Evolutionary conservation across 1,140 invertebrate genomes (phyloP), one percentile per base, ranked within the genome.

Genomic region (Sinonovacula constricta): DNA sequence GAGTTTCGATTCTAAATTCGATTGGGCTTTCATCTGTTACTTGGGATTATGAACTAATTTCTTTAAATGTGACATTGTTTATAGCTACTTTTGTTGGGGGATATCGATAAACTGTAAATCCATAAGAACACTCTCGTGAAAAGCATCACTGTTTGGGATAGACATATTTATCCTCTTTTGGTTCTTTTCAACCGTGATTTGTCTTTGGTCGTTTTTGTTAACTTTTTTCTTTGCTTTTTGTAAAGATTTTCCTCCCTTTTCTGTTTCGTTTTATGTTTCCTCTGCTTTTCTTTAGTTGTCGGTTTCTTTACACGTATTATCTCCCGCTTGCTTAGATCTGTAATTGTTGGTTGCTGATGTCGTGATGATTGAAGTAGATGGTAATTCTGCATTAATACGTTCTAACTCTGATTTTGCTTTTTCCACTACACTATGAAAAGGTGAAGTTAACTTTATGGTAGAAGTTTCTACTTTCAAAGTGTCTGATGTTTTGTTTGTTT

Each of bases 41-140:
- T 65, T 80, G 81, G 18, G 72, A 80, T 39, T 71, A 60, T 7
- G 81, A 66, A 24, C 67, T 67, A 51, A 75, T 56, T 70, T 82
- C 70, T 78, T 80, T 71, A 54, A 33, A 77, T 24, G 56, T 70
- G 7, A 70, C 53, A 24, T 78, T 49, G 22, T 31, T 62, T 10
- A 72, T 59, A 72, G 68, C 69, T 45, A 60, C 65, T 31, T 82
- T n/a, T n/a, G 72, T 18, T 54, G 67, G 54, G 77, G 81, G 51
- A 82, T 62, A 62, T 67, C 68, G 51, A 80, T 80, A n/a, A 82
- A 45, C 22, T 15, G 26, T 5, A 77, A 51, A n/a, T 69, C 24
- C 34, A 67, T 66, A 28, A 78, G 60, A 45, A 76, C 66, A 71
- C 51, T 72, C 51, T 82, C 81, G 26, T 59, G 28, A 72, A 82